Evolutionary conservation across 2,888 invertebrate genomes (phyloP).

Genomic region (Conistra vaccinii): DNA sequence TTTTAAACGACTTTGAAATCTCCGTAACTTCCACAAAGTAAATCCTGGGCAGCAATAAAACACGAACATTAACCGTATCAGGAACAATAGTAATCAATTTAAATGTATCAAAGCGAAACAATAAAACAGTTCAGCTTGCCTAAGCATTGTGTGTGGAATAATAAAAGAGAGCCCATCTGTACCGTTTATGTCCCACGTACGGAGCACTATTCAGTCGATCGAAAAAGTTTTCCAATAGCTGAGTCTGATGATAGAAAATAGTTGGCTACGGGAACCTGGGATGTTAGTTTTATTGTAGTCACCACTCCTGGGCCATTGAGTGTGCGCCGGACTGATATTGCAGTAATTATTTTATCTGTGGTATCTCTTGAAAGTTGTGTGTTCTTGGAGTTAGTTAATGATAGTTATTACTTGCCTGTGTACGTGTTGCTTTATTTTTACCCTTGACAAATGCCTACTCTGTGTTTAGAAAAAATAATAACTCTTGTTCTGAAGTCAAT

Average conservation of each 20-base stretch:
- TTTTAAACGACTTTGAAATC: slow-evolving; percentile 43
- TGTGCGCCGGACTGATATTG: slow-evolving; percentile 55
- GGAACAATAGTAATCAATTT: slow-evolving; percentile 73
- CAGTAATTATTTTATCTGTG: slow-evolving; percentile 65
- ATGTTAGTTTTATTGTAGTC: slow-evolving; percentile 83
- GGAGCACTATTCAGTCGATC: slow-evolving; percentile 85
- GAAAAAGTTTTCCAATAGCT: slow-evolving; percentile 89
- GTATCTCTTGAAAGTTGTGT: slow-evolving; percentile 39
- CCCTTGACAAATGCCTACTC: slow-evolving; percentile 2
- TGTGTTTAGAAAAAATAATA: neutral
- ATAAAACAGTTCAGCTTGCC: slow-evolving; percentile 80
- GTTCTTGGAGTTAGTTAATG: slow-evolving; percentile 38
- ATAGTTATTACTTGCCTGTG: slow-evolving; percentile 36
- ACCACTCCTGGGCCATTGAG: slow-evolving; percentile 61
- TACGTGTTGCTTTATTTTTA: slow-evolving; percentile 22
- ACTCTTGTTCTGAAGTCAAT: neutral
- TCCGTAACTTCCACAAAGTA: slow-evolving; percentile 33
- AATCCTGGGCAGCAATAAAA: slow-evolving; percentile 63
- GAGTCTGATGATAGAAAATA: slow-evolving; percentile 86
- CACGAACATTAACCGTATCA: slow-evolving; percentile 65
- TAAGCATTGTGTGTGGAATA: slow-evolving; percentile 83
- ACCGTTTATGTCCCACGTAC: slow-evolving; percentile 86
- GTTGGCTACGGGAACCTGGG: slow-evolving; percentile 78
- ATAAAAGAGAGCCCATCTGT: slow-evolving; percentile 81
- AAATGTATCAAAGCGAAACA: slow-evolving; percentile 73